phyloP scores from a whole-genome alignment of 2,797 vertebrate genomes.

The Lacerta viridis region DNA sequence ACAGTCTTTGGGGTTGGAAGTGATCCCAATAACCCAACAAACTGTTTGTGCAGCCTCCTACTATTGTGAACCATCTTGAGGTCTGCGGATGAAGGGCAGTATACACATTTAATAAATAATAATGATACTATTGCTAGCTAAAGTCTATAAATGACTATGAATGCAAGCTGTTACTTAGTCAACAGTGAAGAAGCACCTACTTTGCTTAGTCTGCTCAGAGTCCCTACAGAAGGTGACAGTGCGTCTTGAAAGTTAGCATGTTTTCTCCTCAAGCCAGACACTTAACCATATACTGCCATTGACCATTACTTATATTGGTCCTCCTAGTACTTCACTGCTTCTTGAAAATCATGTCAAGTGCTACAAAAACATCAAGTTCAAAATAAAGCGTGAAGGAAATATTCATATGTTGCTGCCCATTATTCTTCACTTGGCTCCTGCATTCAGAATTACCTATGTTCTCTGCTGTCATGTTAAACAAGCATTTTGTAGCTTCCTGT shows the following conservation, averaged over 20 bases:
- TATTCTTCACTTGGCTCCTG: not conserved
- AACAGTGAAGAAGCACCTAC: not conserved
- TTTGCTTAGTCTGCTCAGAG: not conserved
- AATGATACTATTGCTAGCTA: too few relatives aligned
- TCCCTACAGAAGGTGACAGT: not conserved
- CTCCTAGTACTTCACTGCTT: not conserved
- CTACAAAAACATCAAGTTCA: not conserved
- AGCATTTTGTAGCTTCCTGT: not conserved
- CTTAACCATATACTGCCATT: not conserved
- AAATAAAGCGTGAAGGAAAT: not conserved
- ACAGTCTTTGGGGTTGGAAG: not conserved
- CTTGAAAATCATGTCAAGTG: not conserved
- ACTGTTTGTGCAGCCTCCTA: not conserved
- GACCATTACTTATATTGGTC: not conserved
- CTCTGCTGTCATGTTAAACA: not conserved
- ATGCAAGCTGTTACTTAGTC: not conserved
- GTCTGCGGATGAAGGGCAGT: too few relatives aligned
- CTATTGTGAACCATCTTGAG: not conserved
- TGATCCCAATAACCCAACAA: not conserved
- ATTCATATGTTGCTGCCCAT: not conserved
- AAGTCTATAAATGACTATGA: not conserved
- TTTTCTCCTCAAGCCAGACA: not conserved
- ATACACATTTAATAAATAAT: too few relatives aligned
- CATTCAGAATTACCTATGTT: not conserved
- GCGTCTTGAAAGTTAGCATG: not conserved